Base-by-base conservation (phyloP, 2,113 vertebrate species). In the Malurus cyaneus region DNA sequence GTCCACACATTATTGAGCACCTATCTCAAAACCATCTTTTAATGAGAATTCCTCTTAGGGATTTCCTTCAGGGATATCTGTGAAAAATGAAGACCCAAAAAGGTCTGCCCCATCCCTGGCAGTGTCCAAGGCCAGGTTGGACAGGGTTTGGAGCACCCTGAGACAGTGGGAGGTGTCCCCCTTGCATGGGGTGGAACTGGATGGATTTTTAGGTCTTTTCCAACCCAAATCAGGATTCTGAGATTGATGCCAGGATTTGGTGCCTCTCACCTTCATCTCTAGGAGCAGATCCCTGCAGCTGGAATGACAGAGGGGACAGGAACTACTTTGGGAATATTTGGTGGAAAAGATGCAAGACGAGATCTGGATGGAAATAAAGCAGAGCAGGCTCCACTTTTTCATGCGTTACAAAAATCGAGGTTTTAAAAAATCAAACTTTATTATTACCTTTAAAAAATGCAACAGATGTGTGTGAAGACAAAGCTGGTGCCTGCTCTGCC, bases 341-440 rank as follows among this genome's bases (percentile, higher is more conserved):
- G 47, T 36, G 83, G 42, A 78, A 54, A 84, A 79, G 79, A 78
- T 1, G 3, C 8, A 16, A 88, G 67, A 77, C 17, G 66, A 87
- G 84, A 89, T 59, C 26, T 76, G 84, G 49, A 56, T 69, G 67
- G 86, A 87, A 94, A 91, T 29, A 62, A 82, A 92, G 93, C 62
- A 18, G 87, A 69, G 18, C 60, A 57, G 2, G 20, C 77, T 26
- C 79, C 31, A 0, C 34, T 91, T 86, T 83, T 56, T 11, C 91
- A 89, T 94, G 93, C 70, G 95, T 94, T 94, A 96, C 95, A 91
- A 82, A 97, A 89, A 93, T 13, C 1, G 60, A 70, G 91, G 5
- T 89, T 94, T 97, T 96, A 95, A 94, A 97, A 92, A 95, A 85
- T 91, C 73, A 97, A 76, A 86, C 85, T 95, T 86, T 67, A 29